Percentiles rank a stretch among this genome's conserved stretches.
phyloP scores from a whole-genome alignment of 2,888 invertebrate species.

The Tetanocera ferruginea region DNA sequence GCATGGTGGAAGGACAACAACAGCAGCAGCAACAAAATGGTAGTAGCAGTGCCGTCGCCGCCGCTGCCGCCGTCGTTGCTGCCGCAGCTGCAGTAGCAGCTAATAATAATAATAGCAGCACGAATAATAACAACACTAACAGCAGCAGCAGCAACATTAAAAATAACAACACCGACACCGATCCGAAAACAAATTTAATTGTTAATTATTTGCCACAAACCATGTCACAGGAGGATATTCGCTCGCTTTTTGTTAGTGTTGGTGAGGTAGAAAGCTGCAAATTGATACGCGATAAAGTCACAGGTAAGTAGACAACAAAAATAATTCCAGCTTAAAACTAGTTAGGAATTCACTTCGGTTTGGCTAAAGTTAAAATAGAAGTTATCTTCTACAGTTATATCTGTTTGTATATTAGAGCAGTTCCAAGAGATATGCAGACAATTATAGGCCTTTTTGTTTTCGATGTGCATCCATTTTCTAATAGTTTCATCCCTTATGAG shows the following conservation, averaged over 20 bases:
- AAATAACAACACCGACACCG: constrained; percentile 70
- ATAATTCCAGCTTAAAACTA: too few species aligned
- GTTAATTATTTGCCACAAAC: constrained; percentile 96
- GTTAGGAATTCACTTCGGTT: too few species aligned
- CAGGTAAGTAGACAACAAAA: constrained; percentile 75
- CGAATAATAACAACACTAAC: constrained; percentile 76
- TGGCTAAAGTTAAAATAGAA: too few species aligned
- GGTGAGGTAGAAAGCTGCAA: constrained; percentile 98
- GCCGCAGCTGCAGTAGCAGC: constrained; percentile 41
- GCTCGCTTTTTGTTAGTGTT: constrained; percentile 93
- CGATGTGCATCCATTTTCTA: too few species aligned
- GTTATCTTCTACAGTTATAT: too few species aligned
- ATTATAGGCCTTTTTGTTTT: too few species aligned
- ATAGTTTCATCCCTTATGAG: too few species aligned
- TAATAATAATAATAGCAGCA: constrained; percentile 56
- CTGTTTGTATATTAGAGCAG: too few species aligned
- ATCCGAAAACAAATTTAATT: constrained; percentile 95
- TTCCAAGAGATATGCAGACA: too few species aligned
- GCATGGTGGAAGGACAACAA: constrained; percentile 80
- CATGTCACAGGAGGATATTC: constrained; percentile 95
- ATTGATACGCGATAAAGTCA: constrained; percentile 95
- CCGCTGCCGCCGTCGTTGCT: constrained; percentile 42
- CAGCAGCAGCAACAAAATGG: constrained; percentile 70
- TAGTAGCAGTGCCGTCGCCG: constrained; percentile 47
- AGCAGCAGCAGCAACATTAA: constrained; percentile 52